Conservation (phyloP, 2,888 invertebrate species). For the Caenorhabditis parvicauda region DNA sequence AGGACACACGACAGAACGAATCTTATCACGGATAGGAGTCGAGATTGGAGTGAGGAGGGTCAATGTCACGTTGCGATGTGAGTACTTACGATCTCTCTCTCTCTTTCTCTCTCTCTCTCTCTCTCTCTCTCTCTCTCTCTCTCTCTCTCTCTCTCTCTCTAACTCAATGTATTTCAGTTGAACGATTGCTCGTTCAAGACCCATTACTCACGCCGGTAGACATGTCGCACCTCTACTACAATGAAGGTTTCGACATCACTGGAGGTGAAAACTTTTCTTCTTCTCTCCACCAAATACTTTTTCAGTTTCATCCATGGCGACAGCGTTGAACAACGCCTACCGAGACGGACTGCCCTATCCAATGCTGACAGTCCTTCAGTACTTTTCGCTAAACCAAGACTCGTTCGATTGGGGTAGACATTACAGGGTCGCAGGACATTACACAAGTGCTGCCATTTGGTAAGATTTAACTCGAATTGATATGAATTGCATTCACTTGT, state of each 20-base stretch:
- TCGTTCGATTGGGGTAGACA: conserved; percentile 55
- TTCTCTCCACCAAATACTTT: not conserved
- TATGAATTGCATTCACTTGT: conserved; percentile 23
- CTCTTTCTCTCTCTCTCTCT: not conserved
- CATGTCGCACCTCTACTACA: conserved; percentile 42
- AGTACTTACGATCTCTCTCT: too few species aligned
- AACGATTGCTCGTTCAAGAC: conserved; percentile 25
- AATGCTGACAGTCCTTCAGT: conserved; percentile 53
- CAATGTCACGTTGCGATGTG: conserved; percentile 54
- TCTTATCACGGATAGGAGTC: conserved; percentile 50
- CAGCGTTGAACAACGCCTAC: conserved; percentile 46
- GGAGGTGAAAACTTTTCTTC: conserved; percentile 22
- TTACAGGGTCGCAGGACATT: conserved; percentile 58
- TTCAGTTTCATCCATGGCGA: conserved; percentile 50
- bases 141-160: too few species aligned
- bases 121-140: too few species aligned
- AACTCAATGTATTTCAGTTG: conserved; percentile 38
- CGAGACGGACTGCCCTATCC: conserved; percentile 56
- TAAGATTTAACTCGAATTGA: too few species aligned
- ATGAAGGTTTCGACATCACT: conserved; percentile 52
- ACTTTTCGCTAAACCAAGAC: conserved; percentile 50
- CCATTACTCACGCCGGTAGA: conserved; percentile 23
- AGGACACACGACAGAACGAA: conserved; percentile 51
- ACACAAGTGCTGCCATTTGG: conserved; percentile 46
- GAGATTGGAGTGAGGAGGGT: conserved; percentile 52